These are phyloP conservation scores for Ptychochromis oligacanthus DNA, from an alignment of 2,113 vertebrate species.

Conservation along the genomic window DNA sequence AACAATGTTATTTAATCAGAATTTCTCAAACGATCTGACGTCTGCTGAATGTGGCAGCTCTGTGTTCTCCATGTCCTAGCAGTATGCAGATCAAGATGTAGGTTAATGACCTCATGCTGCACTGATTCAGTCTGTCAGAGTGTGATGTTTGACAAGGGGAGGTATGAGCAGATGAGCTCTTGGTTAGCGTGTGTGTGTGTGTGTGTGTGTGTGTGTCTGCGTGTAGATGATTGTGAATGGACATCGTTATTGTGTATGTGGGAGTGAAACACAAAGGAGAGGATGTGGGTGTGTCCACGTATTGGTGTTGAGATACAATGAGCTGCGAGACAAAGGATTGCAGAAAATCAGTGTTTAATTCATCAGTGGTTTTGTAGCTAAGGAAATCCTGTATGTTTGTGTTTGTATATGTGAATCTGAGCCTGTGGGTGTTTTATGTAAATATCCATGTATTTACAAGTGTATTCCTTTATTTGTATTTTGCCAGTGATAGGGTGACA, in stretches of 20 bases:
- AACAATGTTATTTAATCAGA: slow-evolving; percentile 14
- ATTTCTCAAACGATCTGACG: slow-evolving; percentile 16
- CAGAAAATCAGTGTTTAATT: slow-evolving; percentile 30
- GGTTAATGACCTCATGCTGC: slow-evolving; percentile 48
- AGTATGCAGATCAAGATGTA: slow-evolving; percentile 42
- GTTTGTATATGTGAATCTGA: background rate
- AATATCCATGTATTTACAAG: background rate
- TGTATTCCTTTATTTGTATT: background rate
- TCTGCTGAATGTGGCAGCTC: background rate
- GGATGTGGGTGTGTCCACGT: slow-evolving; percentile 52
- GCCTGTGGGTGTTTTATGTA: background rate
- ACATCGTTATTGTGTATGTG: background rate
- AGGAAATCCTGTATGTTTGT: background rate
- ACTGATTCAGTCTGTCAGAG: slow-evolving; percentile 75
- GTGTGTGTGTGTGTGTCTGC: background rate
- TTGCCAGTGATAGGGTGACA: background rate
- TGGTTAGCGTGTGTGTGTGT: background rate
- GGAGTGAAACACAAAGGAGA: slow-evolving; percentile 31
- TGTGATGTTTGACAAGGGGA: slow-evolving; percentile 54
- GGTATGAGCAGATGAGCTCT: background rate
- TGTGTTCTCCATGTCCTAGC: background rate
- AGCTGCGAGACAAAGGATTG: slow-evolving; percentile 18
- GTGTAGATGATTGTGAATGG: background rate
- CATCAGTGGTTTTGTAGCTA: slow-evolving; percentile 9
- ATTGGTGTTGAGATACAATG: slow-evolving; percentile 47